Conservation (phyloP, 2,797 vertebrate species). For the Hemitrygon akajei region DNA sequence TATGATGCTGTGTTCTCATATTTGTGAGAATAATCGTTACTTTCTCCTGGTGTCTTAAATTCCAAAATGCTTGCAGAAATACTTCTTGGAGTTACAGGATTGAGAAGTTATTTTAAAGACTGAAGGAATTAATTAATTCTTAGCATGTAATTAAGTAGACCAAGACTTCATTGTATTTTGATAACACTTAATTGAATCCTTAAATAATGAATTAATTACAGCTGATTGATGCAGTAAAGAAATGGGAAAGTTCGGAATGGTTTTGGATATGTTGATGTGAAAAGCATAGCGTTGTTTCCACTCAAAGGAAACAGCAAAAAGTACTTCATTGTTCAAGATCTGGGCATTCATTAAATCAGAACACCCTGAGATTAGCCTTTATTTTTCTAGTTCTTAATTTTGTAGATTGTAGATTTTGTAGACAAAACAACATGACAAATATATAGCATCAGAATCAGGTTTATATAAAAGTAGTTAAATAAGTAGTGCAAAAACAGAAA, state of each 20-base stretch:
- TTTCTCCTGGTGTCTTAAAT: background rate
- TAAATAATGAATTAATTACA: background rate
- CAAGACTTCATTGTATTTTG: background rate
- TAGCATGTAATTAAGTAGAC: background rate
- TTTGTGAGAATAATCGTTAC: background rate
- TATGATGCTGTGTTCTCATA: too few relatives aligned
- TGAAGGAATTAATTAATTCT: background rate
- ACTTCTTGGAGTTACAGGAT: background rate
- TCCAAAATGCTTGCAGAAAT: background rate
- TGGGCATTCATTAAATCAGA: background rate
- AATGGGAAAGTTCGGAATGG: background rate
- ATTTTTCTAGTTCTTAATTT: background rate
- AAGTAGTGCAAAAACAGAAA: too few relatives aligned
- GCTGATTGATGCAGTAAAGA: background rate
- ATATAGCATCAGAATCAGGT: too few relatives aligned
- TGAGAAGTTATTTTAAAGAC: background rate
- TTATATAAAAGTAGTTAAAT: too few relatives aligned
- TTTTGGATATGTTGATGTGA: background rate
- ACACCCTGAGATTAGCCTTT: background rate
- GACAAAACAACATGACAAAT: too few relatives aligned
- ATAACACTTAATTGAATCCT: background rate
- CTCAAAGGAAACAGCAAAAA: background rate
- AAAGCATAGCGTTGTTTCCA: background rate
- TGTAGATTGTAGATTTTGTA: too few relatives aligned
- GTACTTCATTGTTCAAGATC: background rate